A percentile compares a stretch with the other conserved stretches of the same genome.
Conservation (phyloP, 2,797 vertebrate genomes). For the Perodicticus potto region DNA sequence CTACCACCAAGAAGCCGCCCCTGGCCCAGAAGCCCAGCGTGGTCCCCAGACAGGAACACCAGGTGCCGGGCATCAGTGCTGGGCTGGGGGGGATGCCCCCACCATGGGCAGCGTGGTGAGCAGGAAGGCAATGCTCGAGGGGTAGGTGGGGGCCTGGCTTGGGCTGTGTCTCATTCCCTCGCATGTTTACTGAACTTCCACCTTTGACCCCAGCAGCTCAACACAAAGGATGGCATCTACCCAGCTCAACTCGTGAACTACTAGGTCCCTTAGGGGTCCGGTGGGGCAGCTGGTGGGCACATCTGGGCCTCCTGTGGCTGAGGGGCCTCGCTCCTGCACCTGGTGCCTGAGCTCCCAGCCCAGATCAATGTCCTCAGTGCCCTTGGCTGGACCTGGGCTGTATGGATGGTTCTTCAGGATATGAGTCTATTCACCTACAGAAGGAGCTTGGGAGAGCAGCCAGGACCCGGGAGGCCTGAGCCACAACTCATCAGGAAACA, state of each 20-base stretch:
- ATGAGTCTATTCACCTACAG: slow-evolving; percentile 73
- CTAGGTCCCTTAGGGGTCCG: not conserved
- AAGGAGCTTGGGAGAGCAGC: slow-evolving; percentile 65
- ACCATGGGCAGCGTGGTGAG: too few relatives aligned
- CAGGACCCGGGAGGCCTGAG: not conserved
- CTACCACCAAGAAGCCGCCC: slow-evolving; percentile 92
- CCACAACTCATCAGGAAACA: slow-evolving; percentile 47
- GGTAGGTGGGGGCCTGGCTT: not conserved
- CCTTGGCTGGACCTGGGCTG: not conserved
- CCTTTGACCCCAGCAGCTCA: slow-evolving; percentile 74
- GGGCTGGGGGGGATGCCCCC: not conserved
- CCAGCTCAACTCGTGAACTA: slow-evolving; percentile 63
- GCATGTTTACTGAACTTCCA: fast-evolving
- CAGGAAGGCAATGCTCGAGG: too few relatives aligned
- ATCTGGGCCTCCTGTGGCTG: not conserved
- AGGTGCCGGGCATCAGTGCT: slow-evolving; percentile 61
- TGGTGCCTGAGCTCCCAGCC: not conserved
- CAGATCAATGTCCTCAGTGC: not conserved
- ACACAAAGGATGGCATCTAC: slow-evolving; percentile 51
- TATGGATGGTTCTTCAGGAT: not conserved
- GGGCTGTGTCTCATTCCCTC: not conserved
- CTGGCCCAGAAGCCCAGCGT: slow-evolving; percentile 94
- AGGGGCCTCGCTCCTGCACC: not conserved
- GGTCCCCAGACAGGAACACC: slow-evolving; percentile 83
- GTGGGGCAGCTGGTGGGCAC: not conserved